Conservation (phyloP, 1,140 invertebrate species). For the Agrypnia vestita region DNA sequence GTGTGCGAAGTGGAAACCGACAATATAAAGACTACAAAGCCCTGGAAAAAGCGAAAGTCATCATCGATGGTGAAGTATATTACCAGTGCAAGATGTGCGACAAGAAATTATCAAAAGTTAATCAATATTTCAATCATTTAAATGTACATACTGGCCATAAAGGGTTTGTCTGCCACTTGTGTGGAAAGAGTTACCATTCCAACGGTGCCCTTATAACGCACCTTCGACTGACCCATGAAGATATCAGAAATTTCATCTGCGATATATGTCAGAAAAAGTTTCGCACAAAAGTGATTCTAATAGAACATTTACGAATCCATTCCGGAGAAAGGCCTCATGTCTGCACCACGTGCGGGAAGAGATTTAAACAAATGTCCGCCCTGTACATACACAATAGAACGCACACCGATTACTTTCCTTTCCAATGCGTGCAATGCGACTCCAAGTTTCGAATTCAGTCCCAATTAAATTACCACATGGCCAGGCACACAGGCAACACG, state of each 20-base stretch:
- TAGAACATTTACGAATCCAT: conserved; percentile 75
- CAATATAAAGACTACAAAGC: conserved; percentile 63
- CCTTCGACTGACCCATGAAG: conserved; percentile 70
- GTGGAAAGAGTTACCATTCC: conserved; percentile 57
- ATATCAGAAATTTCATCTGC: conserved; percentile 72
- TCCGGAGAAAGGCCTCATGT: conserved; percentile 88
- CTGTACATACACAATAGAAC: conserved; percentile 70
- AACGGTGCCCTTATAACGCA: conserved; percentile 62
- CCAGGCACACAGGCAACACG: conserved; percentile 74
- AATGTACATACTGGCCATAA: conserved; percentile 69
- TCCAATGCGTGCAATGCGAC: conserved; percentile 60
- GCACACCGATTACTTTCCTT: conserved; percentile 57
- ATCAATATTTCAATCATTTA: conserved; percentile 76
- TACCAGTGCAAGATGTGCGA: conserved; percentile 76
- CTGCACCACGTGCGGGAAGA: conserved; percentile 87
- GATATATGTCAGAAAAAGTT: conserved; percentile 67
- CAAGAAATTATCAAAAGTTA: conserved; percentile 75
- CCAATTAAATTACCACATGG: conserved; percentile 71
- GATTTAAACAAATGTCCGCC: conserved; percentile 85
- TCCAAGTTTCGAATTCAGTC: conserved; percentile 61
- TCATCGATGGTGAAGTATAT: conserved; percentile 70
- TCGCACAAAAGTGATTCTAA: conserved; percentile 66
- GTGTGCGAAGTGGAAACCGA: conserved; percentile 4
- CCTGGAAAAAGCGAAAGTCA: conserved; percentile 66
- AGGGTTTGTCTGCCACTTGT: conserved; percentile 57